Percentiles rank a stretch among this genome's conserved stretches.
phyloP scores from a whole-genome alignment of 2,888 invertebrate species.

The Eupeodes luniger region DNA sequence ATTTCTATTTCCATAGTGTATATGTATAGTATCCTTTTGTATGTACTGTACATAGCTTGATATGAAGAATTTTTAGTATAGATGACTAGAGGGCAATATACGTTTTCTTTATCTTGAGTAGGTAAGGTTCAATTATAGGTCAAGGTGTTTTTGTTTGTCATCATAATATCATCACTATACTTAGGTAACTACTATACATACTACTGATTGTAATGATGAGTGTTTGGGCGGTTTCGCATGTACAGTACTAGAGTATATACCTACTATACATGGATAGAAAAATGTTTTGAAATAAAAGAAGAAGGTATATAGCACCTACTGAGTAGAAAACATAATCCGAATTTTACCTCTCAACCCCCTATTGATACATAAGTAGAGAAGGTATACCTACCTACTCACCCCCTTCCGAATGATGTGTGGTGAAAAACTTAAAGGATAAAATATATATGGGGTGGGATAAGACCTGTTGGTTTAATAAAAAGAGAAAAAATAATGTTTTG shows the following conservation, averaged over 20 bases:
- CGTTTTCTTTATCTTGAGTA: background rate
- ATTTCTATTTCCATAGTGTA: background rate
- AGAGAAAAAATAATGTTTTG: slow-evolving; percentile 9
- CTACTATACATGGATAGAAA: slow-evolving; percentile 5
- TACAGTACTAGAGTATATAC: background rate
- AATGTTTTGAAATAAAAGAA: background rate
- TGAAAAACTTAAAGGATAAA: background rate
- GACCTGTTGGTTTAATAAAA: slow-evolving; percentile 66
- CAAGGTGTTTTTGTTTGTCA: slow-evolving; percentile 23
- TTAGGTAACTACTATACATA: background rate
- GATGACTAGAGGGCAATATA: background rate
- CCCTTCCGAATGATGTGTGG: background rate
- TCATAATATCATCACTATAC: background rate
- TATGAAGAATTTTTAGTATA: background rate
- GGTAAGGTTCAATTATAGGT: background rate
- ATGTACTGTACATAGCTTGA: background rate
- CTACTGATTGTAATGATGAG: background rate
- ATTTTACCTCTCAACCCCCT: background rate
- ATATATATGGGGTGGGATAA: background rate
- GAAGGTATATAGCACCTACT: slow-evolving; percentile 24
- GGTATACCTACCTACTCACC: background rate
- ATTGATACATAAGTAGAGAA: background rate
- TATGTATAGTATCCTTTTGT: background rate
- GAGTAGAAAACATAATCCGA: background rate
- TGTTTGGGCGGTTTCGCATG: slow-evolving; percentile 23